Evolutionary conservation across 2,113 vertebrate species (phyloP).

Genomic region (Ailuropoda melanoleuca): DNA sequence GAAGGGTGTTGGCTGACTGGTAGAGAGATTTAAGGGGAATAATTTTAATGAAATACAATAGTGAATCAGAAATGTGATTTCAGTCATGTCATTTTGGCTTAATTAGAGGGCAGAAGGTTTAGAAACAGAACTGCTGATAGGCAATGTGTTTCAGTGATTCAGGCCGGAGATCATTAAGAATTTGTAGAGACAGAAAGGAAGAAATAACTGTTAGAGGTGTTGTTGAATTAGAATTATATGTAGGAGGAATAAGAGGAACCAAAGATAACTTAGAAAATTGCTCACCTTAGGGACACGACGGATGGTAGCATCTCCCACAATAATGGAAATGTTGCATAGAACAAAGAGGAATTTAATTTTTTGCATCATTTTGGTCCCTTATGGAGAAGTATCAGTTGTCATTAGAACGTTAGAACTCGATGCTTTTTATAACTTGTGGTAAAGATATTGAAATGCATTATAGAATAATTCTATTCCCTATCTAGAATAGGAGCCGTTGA

Average conservation of each 20-base stretch:
- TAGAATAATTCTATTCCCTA: not conserved
- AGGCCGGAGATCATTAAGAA: conserved; percentile 3
- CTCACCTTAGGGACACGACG: not conserved
- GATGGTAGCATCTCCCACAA: not conserved
- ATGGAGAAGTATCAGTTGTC: not conserved
- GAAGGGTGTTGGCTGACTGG: not conserved
- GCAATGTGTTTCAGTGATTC: not conserved
- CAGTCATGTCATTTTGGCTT: conserved; percentile 21
- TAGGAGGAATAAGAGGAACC: not conserved
- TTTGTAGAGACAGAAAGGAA: not conserved
- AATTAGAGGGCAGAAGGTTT: conserved; percentile 38
- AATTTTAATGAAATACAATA: conserved; percentile 21
- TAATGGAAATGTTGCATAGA: not conserved
- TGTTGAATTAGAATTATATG: not conserved
- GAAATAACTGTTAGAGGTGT: not conserved
- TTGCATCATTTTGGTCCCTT: not conserved
- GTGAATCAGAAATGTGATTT: conserved; percentile 43
- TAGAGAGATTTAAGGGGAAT: not conserved
- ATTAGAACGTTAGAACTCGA: not conserved
- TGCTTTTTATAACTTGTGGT: not conserved
- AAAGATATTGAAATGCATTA: not conserved
- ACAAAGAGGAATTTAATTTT: not conserved
- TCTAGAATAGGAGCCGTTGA: not conserved
- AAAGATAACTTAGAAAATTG: not conserved
- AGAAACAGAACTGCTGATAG: not conserved